A percentile compares a stretch with the other conserved stretches of the same genome.
These are phyloP conservation scores for Gnathonemus echidnorhynchus DNA, from an alignment of 2,113 vertebrate genomes.

Conservation along the genomic window DNA sequence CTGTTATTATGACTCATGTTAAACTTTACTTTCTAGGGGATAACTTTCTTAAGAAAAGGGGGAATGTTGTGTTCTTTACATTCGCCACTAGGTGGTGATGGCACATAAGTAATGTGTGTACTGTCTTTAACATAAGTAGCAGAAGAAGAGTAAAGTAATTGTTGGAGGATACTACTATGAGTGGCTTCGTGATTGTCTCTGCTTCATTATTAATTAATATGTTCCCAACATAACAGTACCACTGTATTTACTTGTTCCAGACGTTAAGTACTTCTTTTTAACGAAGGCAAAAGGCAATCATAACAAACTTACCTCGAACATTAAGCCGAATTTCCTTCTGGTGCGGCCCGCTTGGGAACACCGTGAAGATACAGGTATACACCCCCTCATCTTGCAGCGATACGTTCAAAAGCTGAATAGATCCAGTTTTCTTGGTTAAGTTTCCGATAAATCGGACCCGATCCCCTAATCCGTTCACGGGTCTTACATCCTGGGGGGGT, in stretches of 20 bases:
- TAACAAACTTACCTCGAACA: background rate
- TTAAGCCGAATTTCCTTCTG: background rate
- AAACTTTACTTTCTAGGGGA: too few species aligned
- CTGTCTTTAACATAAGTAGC: background rate
- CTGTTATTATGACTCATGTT: background rate
- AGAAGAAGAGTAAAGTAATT: background rate
- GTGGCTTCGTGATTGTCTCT: too few species aligned
- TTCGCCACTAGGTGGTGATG: background rate
- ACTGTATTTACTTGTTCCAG: background rate
- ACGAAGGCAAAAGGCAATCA: background rate
- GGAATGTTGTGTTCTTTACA: background rate
- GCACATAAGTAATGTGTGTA: background rate
- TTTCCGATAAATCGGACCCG: background rate
- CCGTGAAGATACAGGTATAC: constrained; percentile 1
- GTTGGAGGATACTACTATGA: background rate
- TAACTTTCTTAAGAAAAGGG: background rate
- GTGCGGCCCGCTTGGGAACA: background rate
- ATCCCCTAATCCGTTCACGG: background rate
- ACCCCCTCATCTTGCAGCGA: constrained; percentile 6
- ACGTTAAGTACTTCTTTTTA: background rate
- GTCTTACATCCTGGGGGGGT: background rate
- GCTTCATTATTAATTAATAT: too few species aligned
- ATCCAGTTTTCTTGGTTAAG: background rate
- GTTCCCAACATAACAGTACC: too few species aligned
- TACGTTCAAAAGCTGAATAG: background rate